Evolutionary conservation across 2,113 vertebrate species (phyloP).

Genomic region (Austrofundulus limnaeus): DNA sequence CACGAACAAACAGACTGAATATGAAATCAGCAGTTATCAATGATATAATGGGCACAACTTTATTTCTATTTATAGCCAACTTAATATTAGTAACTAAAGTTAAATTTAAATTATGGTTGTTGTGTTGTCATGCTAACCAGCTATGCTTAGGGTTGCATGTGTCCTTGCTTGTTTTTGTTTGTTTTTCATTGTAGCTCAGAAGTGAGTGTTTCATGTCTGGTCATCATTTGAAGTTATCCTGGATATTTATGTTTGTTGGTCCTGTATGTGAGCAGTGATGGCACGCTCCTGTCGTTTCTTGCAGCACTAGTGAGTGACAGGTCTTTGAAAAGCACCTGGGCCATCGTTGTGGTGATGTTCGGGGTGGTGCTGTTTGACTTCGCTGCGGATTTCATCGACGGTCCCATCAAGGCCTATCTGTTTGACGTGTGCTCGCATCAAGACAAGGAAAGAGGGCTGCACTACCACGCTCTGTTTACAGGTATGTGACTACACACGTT

Average conservation of each 20-base stretch:
- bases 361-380: conserved; percentile 98
- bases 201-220: neutral
- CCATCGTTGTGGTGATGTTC: conserved; percentile 90
- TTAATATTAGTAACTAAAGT: neutral
- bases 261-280: neutral
- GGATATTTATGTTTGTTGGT: neutral
- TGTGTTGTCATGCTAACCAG: neutral
- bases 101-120: neutral
- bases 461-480: conserved; percentile 95
- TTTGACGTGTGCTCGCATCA: conserved; percentile 95
- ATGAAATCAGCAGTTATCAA: too few species aligned
- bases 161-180: too few species aligned
- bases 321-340: conserved; percentile 76
- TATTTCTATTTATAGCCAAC: neutral
- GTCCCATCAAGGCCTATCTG: conserved; percentile 96
- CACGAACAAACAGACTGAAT: too few species aligned
- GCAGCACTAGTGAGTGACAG: conserved; percentile 68
- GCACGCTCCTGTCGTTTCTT: conserved; percentile 22
- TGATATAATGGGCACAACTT: too few species aligned
- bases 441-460: conserved; percentile 93
- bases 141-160: neutral
- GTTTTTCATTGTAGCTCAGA: too few species aligned
- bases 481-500: conserved; percentile 76
- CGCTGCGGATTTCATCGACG: conserved; percentile 96
- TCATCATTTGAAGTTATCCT: neutral